phyloP scores from a whole-genome alignment of 2,113 vertebrate species.

The Albula goreensis region DNA sequence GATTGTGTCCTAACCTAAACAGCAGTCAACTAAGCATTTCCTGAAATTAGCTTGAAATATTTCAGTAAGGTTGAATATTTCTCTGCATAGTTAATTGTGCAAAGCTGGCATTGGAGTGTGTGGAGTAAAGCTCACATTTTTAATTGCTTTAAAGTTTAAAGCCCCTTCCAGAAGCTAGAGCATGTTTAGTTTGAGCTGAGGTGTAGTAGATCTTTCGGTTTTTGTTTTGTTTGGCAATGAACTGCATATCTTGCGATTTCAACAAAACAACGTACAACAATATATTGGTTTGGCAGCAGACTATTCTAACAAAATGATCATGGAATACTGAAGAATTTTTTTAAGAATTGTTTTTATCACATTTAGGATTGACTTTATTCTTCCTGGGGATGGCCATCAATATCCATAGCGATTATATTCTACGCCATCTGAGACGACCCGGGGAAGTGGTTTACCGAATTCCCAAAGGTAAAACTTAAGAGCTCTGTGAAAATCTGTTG shows the following conservation, averaged over 20 bases:
- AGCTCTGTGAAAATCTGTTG: no score
- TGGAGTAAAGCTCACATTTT: no score
- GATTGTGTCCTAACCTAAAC: no score
- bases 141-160: no score
- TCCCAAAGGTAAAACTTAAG: constrained; percentile 72
- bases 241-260: neutral
- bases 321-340: neutral
- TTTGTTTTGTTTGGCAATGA: no score
- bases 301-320: neutral
- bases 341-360: constrained; percentile 22
- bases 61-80: no score
- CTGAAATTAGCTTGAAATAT: no score
- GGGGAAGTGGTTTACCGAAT: constrained; percentile 83
- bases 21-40: no score
- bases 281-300: neutral
- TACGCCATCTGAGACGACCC: constrained; percentile 80
- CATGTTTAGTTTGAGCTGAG: no score
- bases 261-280: neutral
- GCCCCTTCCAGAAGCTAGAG: neutral
- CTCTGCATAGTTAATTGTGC: no score
- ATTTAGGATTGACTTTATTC: constrained; percentile 80
- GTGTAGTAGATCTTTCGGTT: no score
- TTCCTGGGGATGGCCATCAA: constrained; percentile 84
- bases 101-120: no score
- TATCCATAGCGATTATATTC: constrained; percentile 84